Evolutionary conservation across 1,140 invertebrate genomes (phyloP).

Genomic region (Drosophila serrata): DNA sequence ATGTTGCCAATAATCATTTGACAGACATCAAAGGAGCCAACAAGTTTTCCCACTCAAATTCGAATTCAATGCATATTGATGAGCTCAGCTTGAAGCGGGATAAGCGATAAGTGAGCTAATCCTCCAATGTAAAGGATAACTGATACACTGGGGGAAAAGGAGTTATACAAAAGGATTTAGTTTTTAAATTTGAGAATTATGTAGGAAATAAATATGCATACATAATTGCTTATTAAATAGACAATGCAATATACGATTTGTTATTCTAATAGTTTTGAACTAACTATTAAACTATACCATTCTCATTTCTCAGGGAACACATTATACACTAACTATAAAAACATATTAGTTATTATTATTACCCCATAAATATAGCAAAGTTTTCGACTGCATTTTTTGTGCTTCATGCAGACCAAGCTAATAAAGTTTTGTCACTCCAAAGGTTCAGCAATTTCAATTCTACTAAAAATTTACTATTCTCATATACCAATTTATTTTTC

Average conservation of each 20-base stretch:
- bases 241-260: too few relatives aligned
- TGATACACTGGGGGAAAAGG: background rate
- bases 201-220: background rate
- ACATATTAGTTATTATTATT: too few relatives aligned
- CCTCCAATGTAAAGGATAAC: background rate
- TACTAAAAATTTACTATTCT: background rate
- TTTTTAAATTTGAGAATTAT: rapidly evolving
- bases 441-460: background rate
- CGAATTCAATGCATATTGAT: slow-evolving; percentile 77
- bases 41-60: slow-evolving; percentile 53
- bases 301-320: too few relatives aligned
- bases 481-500: too few relatives aligned
- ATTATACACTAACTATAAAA: too few relatives aligned
- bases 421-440: too few relatives aligned
- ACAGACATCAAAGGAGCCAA: slow-evolving; percentile 53
- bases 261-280: too few relatives aligned
- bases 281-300: too few relatives aligned
- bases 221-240: too few relatives aligned
- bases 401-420: too few relatives aligned
- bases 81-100: slow-evolving; percentile 25
- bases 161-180: background rate
- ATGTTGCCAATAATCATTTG: slow-evolving; percentile 72
- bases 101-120: slow-evolving; percentile 22
- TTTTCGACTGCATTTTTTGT: too few relatives aligned
- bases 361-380: too few relatives aligned